Evolutionary conservation across 2,797 vertebrate genomes (phyloP).

Genomic region (Pipistrellus nathusii): DNA sequence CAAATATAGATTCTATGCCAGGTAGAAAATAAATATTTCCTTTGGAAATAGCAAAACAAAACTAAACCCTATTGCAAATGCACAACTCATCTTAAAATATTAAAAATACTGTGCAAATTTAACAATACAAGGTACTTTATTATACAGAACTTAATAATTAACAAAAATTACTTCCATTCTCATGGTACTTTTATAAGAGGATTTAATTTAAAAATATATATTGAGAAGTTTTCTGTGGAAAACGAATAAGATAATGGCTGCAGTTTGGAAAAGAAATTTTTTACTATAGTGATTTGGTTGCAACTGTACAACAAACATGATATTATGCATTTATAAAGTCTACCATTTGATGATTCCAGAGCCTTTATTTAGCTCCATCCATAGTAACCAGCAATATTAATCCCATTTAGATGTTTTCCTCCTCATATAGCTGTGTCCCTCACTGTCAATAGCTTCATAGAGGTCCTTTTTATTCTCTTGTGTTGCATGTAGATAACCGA

Average conservation of each 20-base stretch:
- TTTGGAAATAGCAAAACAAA: constrained; percentile 24
- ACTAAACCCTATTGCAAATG: background rate
- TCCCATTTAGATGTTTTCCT: constrained; percentile 96
- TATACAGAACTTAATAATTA: constrained; percentile 52
- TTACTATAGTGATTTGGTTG: background rate
- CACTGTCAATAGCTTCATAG: constrained; percentile 94
- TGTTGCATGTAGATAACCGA: constrained; percentile 94
- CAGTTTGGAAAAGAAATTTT: background rate
- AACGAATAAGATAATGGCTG: background rate
- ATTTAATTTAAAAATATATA: constrained; percentile 54
- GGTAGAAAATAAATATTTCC: constrained; percentile 25
- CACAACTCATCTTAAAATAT: constrained; percentile 29
- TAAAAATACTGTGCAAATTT: constrained; percentile 52
- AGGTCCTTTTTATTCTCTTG: constrained; percentile 94
- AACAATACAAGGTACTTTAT: constrained; percentile 50
- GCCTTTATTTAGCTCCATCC: background rate
- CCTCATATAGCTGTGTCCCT: constrained; percentile 92
- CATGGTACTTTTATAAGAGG: constrained; percentile 17
- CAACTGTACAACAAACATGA: background rate
- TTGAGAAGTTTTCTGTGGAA: background rate
- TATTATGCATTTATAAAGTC: background rate
- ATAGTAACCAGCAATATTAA: constrained; percentile 82
- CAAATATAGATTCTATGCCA: background rate
- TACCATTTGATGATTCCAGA: constrained; percentile 10
- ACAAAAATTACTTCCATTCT: constrained; percentile 43